These are phyloP conservation scores for Kryptolebias ocellatus DNA, from an alignment of 2,797 vertebrate genomes.

Conservation along the genomic window DNA sequence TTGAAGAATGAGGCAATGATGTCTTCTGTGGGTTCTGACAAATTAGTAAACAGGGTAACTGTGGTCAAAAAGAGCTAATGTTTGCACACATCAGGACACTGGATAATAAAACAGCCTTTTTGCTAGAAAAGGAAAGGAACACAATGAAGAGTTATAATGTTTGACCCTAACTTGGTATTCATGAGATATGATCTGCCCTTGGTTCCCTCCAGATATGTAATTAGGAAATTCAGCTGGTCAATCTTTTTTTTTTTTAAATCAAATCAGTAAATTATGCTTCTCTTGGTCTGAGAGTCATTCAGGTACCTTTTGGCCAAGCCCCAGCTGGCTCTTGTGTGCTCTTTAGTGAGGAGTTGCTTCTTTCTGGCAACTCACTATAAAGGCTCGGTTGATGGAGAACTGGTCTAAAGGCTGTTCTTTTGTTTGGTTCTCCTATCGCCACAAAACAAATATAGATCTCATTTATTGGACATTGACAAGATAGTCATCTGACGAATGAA, in stretches of 20 bases:
- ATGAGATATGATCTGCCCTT: neutral
- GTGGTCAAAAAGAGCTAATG: slow-evolving; percentile 6
- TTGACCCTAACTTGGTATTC: neutral
- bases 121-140: neutral
- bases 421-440: neutral
- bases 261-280: neutral
- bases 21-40: slow-evolving; percentile 8
- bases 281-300: neutral
- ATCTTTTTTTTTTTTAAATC: neutral
- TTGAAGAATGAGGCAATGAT: slow-evolving; percentile 10
- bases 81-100: neutral
- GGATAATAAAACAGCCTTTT: neutral
- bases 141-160: neutral
- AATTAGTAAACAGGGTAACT: slow-evolving; percentile 20
- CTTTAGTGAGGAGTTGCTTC: neutral
- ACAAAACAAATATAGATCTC: neutral
- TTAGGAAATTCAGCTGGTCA: neutral
- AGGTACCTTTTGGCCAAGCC: neutral
- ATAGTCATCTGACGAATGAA: neutral
- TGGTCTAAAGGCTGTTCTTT: neutral
- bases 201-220: neutral
- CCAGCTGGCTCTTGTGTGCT: neutral
- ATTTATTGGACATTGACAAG: neutral
- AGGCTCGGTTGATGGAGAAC: neutral
- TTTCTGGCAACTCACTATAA: neutral